These are phyloP conservation scores for Paratilapia polleni DNA, from an alignment of 2,113 vertebrate genomes.

Conservation along the genomic window DNA sequence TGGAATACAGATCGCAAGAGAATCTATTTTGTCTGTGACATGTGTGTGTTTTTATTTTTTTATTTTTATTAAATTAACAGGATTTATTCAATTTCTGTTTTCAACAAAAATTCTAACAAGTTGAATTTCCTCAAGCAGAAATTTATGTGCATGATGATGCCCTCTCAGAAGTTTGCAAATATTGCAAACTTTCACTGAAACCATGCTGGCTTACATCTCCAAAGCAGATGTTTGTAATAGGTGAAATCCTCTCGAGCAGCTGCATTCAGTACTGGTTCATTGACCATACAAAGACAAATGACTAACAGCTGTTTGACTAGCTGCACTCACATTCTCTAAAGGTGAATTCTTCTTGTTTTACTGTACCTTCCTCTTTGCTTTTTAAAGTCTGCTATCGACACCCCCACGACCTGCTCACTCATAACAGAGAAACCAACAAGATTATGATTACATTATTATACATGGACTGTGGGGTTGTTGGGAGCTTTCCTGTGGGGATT, in stretches of 20 bases:
- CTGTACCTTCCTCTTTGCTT: not conserved
- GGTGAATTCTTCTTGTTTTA: conserved; percentile 62
- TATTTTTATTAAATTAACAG: too few species aligned
- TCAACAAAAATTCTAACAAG: not conserved
- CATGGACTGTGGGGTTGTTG: not conserved
- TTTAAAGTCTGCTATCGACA: not conserved
- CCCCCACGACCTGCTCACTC: not conserved
- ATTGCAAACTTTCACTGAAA: conserved; percentile 21
- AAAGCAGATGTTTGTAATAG: conserved; percentile 79
- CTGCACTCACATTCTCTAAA: conserved; percentile 73
- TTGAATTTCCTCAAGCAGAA: not conserved
- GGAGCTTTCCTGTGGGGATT: not conserved
- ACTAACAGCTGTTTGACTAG: conserved; percentile 85
- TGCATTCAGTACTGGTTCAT: conserved; percentile 80
- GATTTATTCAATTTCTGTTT: too few species aligned
- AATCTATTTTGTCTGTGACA: conserved; percentile 4
- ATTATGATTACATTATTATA: not conserved
- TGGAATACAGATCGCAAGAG: conserved; percentile 11
- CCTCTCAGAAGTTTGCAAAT: conserved; percentile 9
- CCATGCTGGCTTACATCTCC: conserved; percentile 15
- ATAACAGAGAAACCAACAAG: not conserved
- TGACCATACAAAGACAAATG: conserved; percentile 85
- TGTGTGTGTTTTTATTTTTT: too few species aligned
- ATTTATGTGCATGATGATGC: not conserved
- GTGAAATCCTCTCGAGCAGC: conserved; percentile 78